These are phyloP conservation scores for Agonopterix alstromeriana DNA, from an alignment of 2,888 invertebrate species.

Conservation along the genomic window DNA sequence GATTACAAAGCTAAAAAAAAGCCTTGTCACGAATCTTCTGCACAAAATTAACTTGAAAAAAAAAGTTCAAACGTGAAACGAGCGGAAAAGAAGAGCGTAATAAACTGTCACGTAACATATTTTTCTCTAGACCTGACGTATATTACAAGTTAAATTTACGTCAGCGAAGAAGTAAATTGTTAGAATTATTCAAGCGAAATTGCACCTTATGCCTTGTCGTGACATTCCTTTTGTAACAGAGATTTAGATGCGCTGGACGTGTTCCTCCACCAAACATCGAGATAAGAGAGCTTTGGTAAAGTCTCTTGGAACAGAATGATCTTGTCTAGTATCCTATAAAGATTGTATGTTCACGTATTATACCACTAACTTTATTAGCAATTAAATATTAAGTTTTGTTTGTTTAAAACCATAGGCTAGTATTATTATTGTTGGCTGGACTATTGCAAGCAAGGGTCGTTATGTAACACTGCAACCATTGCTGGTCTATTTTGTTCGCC, in stretches of 20 bases:
- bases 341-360: background rate
- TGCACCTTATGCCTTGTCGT: slow-evolving; percentile 14
- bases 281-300: too few species aligned
- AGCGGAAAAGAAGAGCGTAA: slow-evolving; percentile 5
- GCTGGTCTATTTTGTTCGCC: too few species aligned
- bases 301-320: background rate
- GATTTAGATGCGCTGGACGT: slow-evolving; percentile 5
- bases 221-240: slow-evolving; percentile 7
- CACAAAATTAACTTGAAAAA: slow-evolving; percentile 6
- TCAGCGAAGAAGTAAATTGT: slow-evolving; percentile 18
- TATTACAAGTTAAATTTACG: slow-evolving; percentile 20
- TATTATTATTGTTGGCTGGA: too few species aligned
- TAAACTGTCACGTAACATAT: slow-evolving; percentile 15
- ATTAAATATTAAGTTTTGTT: background rate
- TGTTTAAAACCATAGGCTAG: background rate
- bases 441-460: too few species aligned
- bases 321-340: background rate
- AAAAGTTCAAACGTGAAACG: slow-evolving; percentile 1
- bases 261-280: background rate
- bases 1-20: too few species aligned
- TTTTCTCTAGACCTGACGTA: slow-evolving; percentile 21
- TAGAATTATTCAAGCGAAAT: slow-evolving; percentile 28
- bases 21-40: too few species aligned
- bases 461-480: too few species aligned
- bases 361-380: background rate